Evolutionary conservation across 2,797 vertebrate genomes (phyloP).

Genomic region (Sternotherus odoratus): DNA sequence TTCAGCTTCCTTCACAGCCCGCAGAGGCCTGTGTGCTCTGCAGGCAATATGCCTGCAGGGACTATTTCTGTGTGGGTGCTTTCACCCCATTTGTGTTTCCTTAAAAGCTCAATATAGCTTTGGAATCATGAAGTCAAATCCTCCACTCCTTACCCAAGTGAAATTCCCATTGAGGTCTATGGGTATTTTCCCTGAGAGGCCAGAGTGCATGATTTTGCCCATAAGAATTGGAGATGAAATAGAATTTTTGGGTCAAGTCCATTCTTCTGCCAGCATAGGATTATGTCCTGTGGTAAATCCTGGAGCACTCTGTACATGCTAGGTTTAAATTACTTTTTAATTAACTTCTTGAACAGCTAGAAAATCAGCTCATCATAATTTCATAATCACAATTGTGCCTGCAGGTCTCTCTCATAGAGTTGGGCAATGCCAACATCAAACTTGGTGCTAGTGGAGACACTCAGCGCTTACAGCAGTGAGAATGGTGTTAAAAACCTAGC

Average conservation of each 20-base stretch:
- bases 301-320: constrained; percentile 66
- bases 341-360: constrained; percentile 69
- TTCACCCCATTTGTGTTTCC: neutral
- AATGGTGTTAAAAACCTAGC: constrained; percentile 66
- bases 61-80: constrained; percentile 32
- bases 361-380: constrained; percentile 62
- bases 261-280: constrained; percentile 9
- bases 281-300: constrained; percentile 53
- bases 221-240: constrained; percentile 47
- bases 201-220: constrained; percentile 20
- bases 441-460: constrained; percentile 54
- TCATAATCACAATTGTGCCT: constrained; percentile 67
- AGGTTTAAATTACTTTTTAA: constrained; percentile 75
- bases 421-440: constrained; percentile 47
- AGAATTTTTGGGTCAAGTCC: constrained; percentile 59
- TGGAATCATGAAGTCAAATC: neutral
- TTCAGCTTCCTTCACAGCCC: constrained; percentile 8
- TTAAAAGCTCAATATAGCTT: neutral
- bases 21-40: constrained; percentile 16
- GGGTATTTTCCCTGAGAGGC: neutral
- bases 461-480: constrained; percentile 38
- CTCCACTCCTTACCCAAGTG: neutral
- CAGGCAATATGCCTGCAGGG: constrained; percentile 28
- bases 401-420: constrained; percentile 62
- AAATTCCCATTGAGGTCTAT: constrained; percentile 25